Evolutionary conservation across 2,888 invertebrate genomes (phyloP).

Genomic region (Eristalinus sepulchralis): DNA sequence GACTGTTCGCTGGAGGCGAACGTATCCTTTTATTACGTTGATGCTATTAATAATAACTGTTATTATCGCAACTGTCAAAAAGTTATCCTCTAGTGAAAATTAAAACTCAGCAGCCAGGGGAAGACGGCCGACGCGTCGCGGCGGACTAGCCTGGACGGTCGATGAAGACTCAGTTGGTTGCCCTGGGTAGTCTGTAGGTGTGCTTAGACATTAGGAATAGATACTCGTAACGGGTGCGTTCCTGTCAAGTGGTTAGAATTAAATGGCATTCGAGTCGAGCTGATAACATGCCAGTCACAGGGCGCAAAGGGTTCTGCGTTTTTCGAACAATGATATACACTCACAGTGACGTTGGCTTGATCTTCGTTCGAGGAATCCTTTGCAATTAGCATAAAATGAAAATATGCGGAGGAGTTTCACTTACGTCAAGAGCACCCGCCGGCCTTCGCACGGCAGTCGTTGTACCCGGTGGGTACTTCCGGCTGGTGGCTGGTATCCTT

Average conservation of each 20-base stretch:
- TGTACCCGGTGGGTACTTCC: not conserved
- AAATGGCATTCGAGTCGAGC: conserved; percentile 58
- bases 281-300: conserved; percentile 48
- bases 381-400: conserved; percentile 64
- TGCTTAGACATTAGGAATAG: conserved; percentile 25
- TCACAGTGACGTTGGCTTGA: not conserved
- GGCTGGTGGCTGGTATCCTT: not conserved
- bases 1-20: not conserved
- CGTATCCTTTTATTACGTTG: conserved; percentile 21
- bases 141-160: not conserved
- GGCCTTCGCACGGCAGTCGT: not conserved
- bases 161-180: conserved; percentile 16
- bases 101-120: conserved; percentile 42
- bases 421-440: not conserved
- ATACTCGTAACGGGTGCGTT: conserved; percentile 44
- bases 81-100: conserved; percentile 42
- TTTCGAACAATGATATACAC: not conserved
- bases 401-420: conserved; percentile 16
- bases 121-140: not conserved
- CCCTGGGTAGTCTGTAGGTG: not conserved
- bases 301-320: conserved; percentile 27
- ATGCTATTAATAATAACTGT: conserved; percentile 57
- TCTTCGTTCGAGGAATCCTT: conserved; percentile 18
- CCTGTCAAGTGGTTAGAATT: conserved; percentile 62
- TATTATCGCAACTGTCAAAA: conserved; percentile 54